Percentiles rank a stretch among this genome's conserved stretches.
Conservation (phyloP, 2,888 invertebrate genomes). For the Dryomyza anilis region DNA sequence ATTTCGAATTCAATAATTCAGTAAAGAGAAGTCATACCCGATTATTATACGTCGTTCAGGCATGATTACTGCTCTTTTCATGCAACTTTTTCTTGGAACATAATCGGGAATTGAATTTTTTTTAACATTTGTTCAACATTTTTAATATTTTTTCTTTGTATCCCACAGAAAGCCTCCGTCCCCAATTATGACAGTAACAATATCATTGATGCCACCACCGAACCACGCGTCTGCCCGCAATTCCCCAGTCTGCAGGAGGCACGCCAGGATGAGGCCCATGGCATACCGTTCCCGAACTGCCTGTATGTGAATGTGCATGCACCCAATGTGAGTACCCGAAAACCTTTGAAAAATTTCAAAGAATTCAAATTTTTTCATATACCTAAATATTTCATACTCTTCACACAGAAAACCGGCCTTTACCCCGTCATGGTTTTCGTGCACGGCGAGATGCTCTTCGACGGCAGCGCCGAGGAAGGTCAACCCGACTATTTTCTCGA, state of each 20-base stretch:
- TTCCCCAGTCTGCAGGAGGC: constrained; percentile 49
- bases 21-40: too few species aligned
- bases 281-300: constrained; percentile 54
- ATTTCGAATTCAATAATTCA: too few species aligned
- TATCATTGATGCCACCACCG: constrained; percentile 47
- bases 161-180: constrained; percentile 33
- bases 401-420: constrained; percentile 36
- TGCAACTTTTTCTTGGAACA: too few species aligned
- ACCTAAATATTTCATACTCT: too few species aligned
- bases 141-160: too few species aligned
- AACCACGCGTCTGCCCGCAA: constrained; percentile 50
- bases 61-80: too few species aligned
- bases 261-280: constrained; percentile 42
- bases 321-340: constrained; percentile 53
- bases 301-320: constrained; percentile 53
- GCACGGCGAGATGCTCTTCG: constrained; percentile 62
- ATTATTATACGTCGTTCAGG: too few species aligned
- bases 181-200: constrained; percentile 24
- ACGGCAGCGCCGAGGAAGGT: constrained; percentile 57
- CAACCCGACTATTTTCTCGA: constrained; percentile 62
- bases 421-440: constrained; percentile 61
- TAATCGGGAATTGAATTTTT: too few species aligned
- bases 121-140: too few species aligned
- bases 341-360: too few species aligned
- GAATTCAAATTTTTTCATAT: too few species aligned